Base-by-base conservation (phyloP, 1,140 invertebrate species). In the Euwallacea similis region DNA sequence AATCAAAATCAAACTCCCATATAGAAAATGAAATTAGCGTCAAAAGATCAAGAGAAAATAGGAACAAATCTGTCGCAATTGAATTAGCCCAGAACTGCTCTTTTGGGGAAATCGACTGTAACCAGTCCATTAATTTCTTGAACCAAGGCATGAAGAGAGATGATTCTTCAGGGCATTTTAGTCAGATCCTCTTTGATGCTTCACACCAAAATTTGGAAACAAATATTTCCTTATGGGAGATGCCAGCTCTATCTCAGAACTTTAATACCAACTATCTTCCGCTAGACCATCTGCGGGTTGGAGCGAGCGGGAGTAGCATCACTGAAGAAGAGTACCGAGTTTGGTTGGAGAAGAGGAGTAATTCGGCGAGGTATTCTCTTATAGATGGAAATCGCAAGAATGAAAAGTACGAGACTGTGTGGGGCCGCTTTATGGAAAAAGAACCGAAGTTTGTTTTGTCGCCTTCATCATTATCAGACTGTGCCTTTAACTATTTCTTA, bases 241-340 rank as follows among this genome's bases (percentile, higher is more conserved):
- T 69, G 10, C 67, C 67, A 43, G 10, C 11, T 8, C 7, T 61
- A 41, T 46, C 61, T 7, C 6, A 53, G 2, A 50, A 11, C 55
- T 63, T 69, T 41, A 62, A 62, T n/a, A 33, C 60, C 0, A 62
- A 69, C 42, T 63, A 69, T 54, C 47, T 42, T 11, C 10, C 46
- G 7, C 42, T 41, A 11, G 41, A 69, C 13, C 16, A 44, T 15
- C 42, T 69, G 42, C 11, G 41, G 0, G 16, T 8, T 10, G 43
- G 10, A 7, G n/a, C 9, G 0, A 68, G 66, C 13, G 42, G 62
- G 7, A 9, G 41, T 9, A 62, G 59, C 16, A 15, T 69, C 6
- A 62, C 59, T 6, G 67, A 69, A 16, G 67, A 69, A 16, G 67
- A 69, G 2, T 69, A 69, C n/a, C 15, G 41, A 53, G 54, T 7